phyloP scores from a whole-genome alignment of 2,888 invertebrate genomes.

The Xanthia togata region DNA sequence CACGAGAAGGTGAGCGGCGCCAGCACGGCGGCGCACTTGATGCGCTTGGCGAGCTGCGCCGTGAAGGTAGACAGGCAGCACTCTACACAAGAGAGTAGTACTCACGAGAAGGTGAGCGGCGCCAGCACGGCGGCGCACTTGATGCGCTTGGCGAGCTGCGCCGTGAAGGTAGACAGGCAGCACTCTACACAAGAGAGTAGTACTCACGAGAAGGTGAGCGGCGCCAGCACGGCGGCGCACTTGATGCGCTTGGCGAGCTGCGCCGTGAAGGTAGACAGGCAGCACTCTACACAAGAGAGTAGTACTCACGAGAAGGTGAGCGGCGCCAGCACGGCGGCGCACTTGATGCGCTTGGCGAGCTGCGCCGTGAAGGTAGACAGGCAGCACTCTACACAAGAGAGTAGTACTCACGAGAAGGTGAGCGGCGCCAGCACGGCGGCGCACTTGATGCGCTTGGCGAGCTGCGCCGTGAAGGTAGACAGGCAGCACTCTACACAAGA shows the following conservation, averaged over 20 bases:
- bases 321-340: constrained; percentile 94
- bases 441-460: constrained; percentile 94
- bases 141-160: constrained; percentile 94
- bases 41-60: constrained; percentile 94
- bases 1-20: constrained; percentile 93
- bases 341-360: constrained; percentile 94
- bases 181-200: background rate
- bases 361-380: constrained; percentile 92
- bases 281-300: background rate
- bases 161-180: constrained; percentile 91
- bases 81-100: background rate
- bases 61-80: constrained; percentile 90
- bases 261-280: constrained; percentile 91
- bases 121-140: constrained; percentile 94
- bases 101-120: constrained; percentile 92
- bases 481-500: background rate
- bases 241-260: constrained; percentile 94
- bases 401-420: constrained; percentile 88
- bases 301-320: constrained; percentile 90
- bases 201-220: constrained; percentile 91
- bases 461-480: constrained; percentile 93
- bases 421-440: constrained; percentile 94
- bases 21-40: constrained; percentile 93
- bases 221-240: constrained; percentile 94
- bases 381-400: background rate